Percentiles rank a stretch among this genome's conserved stretches.
phyloP scores from a whole-genome alignment of 53 echinoderm and acorn worm genomes.

The Arbacia lixula region DNA sequence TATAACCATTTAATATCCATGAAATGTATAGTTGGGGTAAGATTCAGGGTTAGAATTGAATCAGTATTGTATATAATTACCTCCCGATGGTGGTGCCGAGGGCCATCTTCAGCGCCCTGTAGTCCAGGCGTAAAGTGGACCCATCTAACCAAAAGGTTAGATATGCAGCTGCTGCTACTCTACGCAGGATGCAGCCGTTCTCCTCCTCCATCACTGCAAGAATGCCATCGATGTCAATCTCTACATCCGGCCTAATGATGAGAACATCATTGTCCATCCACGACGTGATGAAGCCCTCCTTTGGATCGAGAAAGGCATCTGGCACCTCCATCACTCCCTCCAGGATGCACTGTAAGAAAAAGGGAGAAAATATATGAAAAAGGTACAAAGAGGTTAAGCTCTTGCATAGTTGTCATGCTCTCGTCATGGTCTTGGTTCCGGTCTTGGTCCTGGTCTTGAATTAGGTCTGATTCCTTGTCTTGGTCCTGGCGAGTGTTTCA shows the following conservation, averaged over 20 bases:
- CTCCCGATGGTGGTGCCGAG: background rate
- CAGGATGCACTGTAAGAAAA: conserved; percentile 5
- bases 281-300: background rate
- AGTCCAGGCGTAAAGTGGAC: background rate
- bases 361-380: background rate
- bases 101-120: conserved; percentile 8
- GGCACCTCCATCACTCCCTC: background rate
- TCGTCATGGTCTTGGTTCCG: background rate
- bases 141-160: background rate
- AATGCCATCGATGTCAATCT: background rate
- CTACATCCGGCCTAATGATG: background rate
- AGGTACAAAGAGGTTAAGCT: conserved; percentile 3
- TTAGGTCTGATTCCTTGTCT: no score
- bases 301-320: background rate
- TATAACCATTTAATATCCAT: conserved; percentile 5
- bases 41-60: background rate
- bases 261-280: background rate
- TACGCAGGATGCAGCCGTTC: background rate
- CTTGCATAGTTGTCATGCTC: background rate
- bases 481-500: no score
- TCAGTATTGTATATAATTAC: conserved; percentile 1
- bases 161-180: background rate
- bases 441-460: background rate
- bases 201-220: background rate
- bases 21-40: background rate